Base-by-base conservation (phyloP, 1,140 invertebrate species). In the Drosophila triauraria region DNA sequence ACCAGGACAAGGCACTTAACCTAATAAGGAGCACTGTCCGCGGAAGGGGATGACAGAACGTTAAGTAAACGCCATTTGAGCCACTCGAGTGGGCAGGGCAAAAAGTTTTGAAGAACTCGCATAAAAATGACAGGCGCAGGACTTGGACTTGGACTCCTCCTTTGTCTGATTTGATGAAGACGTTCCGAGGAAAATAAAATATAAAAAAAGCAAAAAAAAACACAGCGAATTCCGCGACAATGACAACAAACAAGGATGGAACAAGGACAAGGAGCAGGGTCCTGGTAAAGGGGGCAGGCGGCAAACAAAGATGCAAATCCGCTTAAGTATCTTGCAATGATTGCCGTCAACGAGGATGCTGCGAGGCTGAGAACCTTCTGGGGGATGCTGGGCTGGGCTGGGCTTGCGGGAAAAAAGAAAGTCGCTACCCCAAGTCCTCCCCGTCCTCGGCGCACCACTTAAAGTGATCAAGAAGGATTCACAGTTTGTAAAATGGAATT, bases 401-500 rank as follows among this genome's bases (percentile, higher is more conserved):
- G 27, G 27, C 6, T 30, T 30, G 27, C 27, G 27, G 27, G 57
- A 50, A 48, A 64, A 32, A 61, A 60, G 32, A 61, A 74, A 68
- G 80, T 76, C 86, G 63, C 69, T 63, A 65, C 23, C 58, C 25
- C 27, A 17, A 17, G 27, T 32, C n/a, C 27, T 13, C 27, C 30
- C 8, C 30, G 50, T 20, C 12, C 30, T 27, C n/a, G 13, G 81
- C 65, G 83, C 80, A 82, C 91, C 90, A 86, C 86, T 91, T 91
- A 91, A 91, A 91, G 80, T 90, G 90, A 91, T 91, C 90, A 91
- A 91, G 90, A 86, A 91, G 90, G 91, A 91, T 92, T 92, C 91
- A 91, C 91, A 92, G 91, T 90, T 92, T 92, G 91, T 92, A 92
- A 91, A 91, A 91, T 86, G 85, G 82, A 91, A 90, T 91, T 91